Evolutionary conservation across 1,140 invertebrate species (phyloP), one percentile per base, ranked within the genome.

Genomic region (Chironomus tepperi): DNA sequence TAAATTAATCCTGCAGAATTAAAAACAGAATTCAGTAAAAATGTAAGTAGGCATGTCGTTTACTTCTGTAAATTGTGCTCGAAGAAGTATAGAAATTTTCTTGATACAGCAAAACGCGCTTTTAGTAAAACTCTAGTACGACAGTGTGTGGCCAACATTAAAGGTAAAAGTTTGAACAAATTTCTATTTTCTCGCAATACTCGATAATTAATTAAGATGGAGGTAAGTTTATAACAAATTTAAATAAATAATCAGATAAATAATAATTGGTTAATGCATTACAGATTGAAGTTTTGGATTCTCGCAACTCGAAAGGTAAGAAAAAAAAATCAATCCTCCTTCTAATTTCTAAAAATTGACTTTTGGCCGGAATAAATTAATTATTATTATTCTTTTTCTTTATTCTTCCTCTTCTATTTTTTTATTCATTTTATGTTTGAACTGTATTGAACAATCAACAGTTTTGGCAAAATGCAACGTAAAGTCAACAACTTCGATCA

Each of bases 401-500:
- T 70, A 15, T 70, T 70, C 19, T 18, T 21, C 18, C 18, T 70
- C 65, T 19, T 70, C 19, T 70, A 8, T 70, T 21, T 67, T 70
- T 70, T 19, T 70, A 8, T 70, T 19, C 18, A 7, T 19, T 16
- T 67, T 8, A n/a, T 19, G 15, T 10, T 16, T 67, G 18, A 18
- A n/a, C 24, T 34, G 24, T 5, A 34, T n/a, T 34, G 24, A 34
- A 34, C 24, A 5, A 2, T 34, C 24, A 8, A 70, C 19, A 70
- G 65, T 21, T 18, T 6, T 70, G 9, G 18, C 65, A 19, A 81
- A 79, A 77, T 78, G 80, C n/a, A 78, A 84, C 80, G 83, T 90
- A 10, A 84, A 83, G 70, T 81, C 85, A 18, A 83, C 83, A 18
- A 88, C 88, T 2, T 89, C 89, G 0, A 86, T 96, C 47, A 83